These are phyloP conservation scores for Blastobasis lacticolella DNA, from an alignment of 2,888 invertebrate genomes.

Conservation along the genomic window DNA sequence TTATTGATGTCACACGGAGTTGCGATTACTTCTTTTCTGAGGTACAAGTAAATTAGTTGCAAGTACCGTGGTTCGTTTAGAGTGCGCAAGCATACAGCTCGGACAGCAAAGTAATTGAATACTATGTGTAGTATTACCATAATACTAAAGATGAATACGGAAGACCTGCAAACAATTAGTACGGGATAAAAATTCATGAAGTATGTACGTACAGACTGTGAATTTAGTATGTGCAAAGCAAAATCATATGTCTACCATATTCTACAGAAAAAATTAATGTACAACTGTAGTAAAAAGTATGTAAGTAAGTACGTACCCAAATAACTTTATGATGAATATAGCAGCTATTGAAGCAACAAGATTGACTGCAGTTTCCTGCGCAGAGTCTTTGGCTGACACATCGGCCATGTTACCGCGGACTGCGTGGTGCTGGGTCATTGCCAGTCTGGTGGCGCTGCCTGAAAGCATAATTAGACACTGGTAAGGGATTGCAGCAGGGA, in stretches of 20 bases:
- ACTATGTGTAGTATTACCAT: constrained; percentile 87
- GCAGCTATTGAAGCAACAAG: constrained; percentile 87
- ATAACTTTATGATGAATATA: constrained; percentile 79
- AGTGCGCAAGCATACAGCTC: constrained; percentile 83
- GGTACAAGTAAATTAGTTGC: constrained; percentile 79
- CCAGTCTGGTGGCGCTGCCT: constrained; percentile 93
- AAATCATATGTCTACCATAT: neutral
- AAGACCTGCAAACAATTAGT: constrained; percentile 66
- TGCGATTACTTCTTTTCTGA: constrained; percentile 75
- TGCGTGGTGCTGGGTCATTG: constrained; percentile 95
- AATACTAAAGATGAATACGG: constrained; percentile 81
- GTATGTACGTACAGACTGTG: too few species aligned
- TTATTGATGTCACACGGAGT: constrained; percentile 80
- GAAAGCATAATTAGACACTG: neutral
- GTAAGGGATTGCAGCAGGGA: too few species aligned
- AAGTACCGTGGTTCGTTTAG: constrained; percentile 87
- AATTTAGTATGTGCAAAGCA: too few species aligned
- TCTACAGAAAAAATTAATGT: neutral
- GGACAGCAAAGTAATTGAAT: constrained; percentile 92
- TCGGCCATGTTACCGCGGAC: constrained; percentile 93
- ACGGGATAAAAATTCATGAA: too few species aligned
- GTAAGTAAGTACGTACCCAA: constrained; percentile 58
- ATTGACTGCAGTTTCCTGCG: constrained; percentile 97
- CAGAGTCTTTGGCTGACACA: constrained; percentile 94
- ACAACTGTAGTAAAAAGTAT: neutral